Conservation (phyloP, 1,140 invertebrate species). For the Macrocentrus cingulum region DNA sequence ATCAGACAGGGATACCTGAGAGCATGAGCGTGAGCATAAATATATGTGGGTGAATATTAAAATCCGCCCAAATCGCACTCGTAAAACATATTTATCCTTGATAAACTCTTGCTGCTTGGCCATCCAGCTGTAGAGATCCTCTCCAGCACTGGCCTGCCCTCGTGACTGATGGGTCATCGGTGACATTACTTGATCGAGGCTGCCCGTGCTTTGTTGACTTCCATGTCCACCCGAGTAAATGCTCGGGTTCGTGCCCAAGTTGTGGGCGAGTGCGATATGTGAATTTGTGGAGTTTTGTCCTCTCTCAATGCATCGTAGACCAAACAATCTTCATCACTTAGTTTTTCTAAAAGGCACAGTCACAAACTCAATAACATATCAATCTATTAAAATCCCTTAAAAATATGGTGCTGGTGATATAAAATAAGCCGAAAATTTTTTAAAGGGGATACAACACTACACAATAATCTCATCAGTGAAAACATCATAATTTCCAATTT, state of each 20-base stretch:
- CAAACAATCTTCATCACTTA: too few relatives aligned
- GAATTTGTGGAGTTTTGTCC: too few relatives aligned
- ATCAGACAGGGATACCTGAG: conserved; percentile 54
- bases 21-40: conserved; percentile 4
- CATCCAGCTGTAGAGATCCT: conserved; percentile 95
- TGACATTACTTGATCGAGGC: conserved; percentile 52
- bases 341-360: too few relatives aligned
- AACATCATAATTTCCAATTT: too few relatives aligned
- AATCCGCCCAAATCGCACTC: neutral
- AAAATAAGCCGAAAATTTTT: too few relatives aligned
- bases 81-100: conserved; percentile 44
- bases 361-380: too few relatives aligned
- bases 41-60: conserved; percentile 20
- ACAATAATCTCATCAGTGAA: too few relatives aligned
- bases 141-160: conserved; percentile 60
- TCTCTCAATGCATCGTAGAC: too few relatives aligned
- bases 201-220: conserved; percentile 56
- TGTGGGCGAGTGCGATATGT: too few relatives aligned
- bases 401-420: too few relatives aligned
- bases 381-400: too few relatives aligned
- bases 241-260: conserved; percentile 64
- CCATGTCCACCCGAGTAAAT: conserved; percentile 62
- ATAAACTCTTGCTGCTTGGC: conserved; percentile 81
- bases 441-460: too few relatives aligned
- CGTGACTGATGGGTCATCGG: conserved; percentile 48